Evolutionary conservation across 1,140 invertebrate genomes (phyloP), one percentile per base, ranked within the genome.

Genomic region (Halesus radiatus): DNA sequence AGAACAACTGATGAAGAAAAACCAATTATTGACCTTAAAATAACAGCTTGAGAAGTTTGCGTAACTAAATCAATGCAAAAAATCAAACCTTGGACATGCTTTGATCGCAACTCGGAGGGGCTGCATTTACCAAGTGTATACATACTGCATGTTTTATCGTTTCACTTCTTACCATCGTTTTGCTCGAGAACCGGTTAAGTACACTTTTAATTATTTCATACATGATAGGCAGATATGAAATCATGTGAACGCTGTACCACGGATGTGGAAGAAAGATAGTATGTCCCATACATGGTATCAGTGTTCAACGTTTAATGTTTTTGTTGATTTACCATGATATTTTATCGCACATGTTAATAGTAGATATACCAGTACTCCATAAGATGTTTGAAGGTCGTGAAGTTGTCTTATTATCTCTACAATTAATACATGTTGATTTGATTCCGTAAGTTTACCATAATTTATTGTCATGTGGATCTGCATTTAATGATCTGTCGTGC

Each of bases 161-260:
- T 64, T 64, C 4, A 64, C 18, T 23, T 64, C 29, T 64, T 64
- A 18, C 58, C 23, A 29, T 64, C 3, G 6, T 64, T 64, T 64
- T 64, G 23, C 60, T 29, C 29, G 20, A 29, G 23, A 64, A 22
- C 60, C 6, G 60, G 60, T 64, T 29, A 16, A 64, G 15, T 23
- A 16, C 23, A 16, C 13, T 22, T 64, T 64, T 64, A 64, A 64
- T 64, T 64, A 64, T 64, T 29, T 64, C 60, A 13, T 64, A 64
- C 23, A 8, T 13, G n/a, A 56, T 22, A 64, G 15, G 23, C 60
- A 29, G 60, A 64, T 64, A 29, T 64, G 15, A 29, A 64, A 64
- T 64, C 10, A 64, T 23, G 20, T 4, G 60, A 29, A 29, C 23
- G 20, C 20, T 8, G 10, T 56, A 18, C 20, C 20, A 0, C 20